Evolutionary conservation across 2,113 vertebrate species (phyloP).

Genomic region (Paramisgurnus dabryanus): DNA sequence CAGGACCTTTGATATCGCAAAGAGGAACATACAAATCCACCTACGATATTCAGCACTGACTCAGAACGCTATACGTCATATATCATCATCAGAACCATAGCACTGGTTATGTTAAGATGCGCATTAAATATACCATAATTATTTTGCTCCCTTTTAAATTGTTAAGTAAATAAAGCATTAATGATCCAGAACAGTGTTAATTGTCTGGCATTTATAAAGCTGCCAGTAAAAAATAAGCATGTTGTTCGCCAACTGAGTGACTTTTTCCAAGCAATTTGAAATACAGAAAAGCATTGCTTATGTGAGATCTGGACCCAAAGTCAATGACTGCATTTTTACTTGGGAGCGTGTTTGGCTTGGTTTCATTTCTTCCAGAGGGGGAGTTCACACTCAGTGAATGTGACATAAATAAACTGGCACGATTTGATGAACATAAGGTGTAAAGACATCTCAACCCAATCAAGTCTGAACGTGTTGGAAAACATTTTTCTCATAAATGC

Average conservation of each 20-base stretch:
- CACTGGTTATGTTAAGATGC: background rate
- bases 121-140: background rate
- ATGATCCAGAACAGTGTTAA: background rate
- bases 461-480: slow-evolving; percentile 51
- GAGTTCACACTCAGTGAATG: slow-evolving; percentile 55
- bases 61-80: slow-evolving; percentile 1
- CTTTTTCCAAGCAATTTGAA: slow-evolving; percentile 53
- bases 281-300: slow-evolving; percentile 45
- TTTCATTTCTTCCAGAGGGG: slow-evolving; percentile 55
- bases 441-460: slow-evolving; percentile 49
- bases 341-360: slow-evolving; percentile 33
- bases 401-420: slow-evolving; percentile 56
- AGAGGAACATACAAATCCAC: background rate
- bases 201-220: too few relatives aligned
- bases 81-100: background rate
- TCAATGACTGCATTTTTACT: slow-evolving; percentile 60
- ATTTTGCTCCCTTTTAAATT: background rate
- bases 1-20: slow-evolving; percentile 8
- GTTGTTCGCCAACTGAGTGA: slow-evolving; percentile 57
- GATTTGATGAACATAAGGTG: slow-evolving; percentile 52
- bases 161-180: background rate
- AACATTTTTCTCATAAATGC: slow-evolving; percentile 54
- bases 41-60: slow-evolving; percentile 9
- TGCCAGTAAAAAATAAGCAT: too few relatives aligned
- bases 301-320: slow-evolving; percentile 57